Base-by-base conservation (phyloP, 2,797 vertebrate species). In the Prionace glauca region DNA sequence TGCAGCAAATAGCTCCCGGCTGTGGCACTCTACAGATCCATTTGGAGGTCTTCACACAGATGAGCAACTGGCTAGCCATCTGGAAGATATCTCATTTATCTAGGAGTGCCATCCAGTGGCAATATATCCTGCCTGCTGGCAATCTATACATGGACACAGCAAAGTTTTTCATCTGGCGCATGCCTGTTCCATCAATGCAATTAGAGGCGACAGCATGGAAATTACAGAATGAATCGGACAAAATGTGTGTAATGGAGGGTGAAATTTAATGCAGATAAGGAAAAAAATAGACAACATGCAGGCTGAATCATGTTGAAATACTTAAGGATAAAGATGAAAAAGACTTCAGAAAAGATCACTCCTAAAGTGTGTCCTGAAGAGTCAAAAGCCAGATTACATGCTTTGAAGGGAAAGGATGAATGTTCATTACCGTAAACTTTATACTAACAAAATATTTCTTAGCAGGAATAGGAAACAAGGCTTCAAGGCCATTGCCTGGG, bases 81-180 rank as follows among this genome's bases (percentile, higher is more conserved):
- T 69, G 62, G 62, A 67, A 22, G 62, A 92, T 69, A 92, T 92
- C n/a, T 92, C 62, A 69, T 92, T 92, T n/a, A 92, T 69, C 90
- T 69, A 14, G 65, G 62, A 67, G 9, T 92, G n/a, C 36, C n/a
- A 41, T 20, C 20, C 32, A 92, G 20, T 67, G 62, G 14, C 62
- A 65, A 92, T 92, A 24, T 22, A 92, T 41, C 36, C n/a, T 92
- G 62, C 62, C 90, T 20, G 26, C 11, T 92, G 32, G 62, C 90
- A 36, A 0, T 24, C 18, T 67, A 11, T 92, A 36, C 22, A 36
- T 69, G 62, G 36, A 36, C 65, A 67, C 8, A 92, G 65, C 67
- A 22, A 36, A 11, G n/a, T 65, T 36, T n/a, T 91, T 91, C 60
- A 91, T 65, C 32, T 2, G 62, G 32, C n/a, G 16, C 32, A 67